Evolutionary conservation across 2,113 vertebrate species (phyloP).

Genomic region (Prietella phreatophila): DNA sequence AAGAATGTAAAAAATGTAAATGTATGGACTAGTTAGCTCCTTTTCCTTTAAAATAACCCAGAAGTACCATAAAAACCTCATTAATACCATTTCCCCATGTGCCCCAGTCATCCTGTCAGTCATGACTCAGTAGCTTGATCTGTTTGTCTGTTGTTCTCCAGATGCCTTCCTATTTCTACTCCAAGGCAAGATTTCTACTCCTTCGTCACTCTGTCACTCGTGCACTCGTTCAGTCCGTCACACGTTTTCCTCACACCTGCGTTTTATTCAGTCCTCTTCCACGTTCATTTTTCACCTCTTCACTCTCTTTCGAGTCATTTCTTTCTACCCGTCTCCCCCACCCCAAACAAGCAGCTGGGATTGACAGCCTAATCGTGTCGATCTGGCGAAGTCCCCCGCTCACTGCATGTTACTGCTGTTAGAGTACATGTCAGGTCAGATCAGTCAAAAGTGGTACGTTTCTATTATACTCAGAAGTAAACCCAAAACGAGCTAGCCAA

Average conservation of each 20-base stretch:
- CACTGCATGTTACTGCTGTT: conserved; percentile 39
- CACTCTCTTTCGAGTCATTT: background rate
- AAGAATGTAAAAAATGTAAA: too few species aligned
- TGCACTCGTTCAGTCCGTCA: conserved; percentile 51
- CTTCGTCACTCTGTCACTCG: conserved; percentile 57
- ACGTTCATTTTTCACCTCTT: conserved; percentile 1
- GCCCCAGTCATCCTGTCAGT: background rate
- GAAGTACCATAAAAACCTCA: background rate
- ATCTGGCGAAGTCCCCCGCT: conserved; percentile 16
- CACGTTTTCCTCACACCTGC: conserved; percentile 35
- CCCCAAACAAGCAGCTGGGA: background rate
- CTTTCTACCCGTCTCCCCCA: background rate
- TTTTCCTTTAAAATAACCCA: background rate
- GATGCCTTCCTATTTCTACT: conserved; percentile 79
- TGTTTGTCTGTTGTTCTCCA: conserved; percentile 73
- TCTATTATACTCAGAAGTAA: background rate
- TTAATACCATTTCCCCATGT: background rate
- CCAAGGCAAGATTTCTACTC: conserved; percentile 72
- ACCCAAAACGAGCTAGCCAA: background rate
- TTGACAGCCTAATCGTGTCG: background rate
- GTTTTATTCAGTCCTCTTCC: background rate
- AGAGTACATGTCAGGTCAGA: background rate
- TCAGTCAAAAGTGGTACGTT: background rate
- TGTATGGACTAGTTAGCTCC: background rate
- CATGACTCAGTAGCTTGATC: conserved; percentile 35